Percentiles rank a stretch among this genome's conserved stretches.
phyloP scores from a whole-genome alignment of 2,888 invertebrate genomes.

The Scaptomyza reducta region DNA sequence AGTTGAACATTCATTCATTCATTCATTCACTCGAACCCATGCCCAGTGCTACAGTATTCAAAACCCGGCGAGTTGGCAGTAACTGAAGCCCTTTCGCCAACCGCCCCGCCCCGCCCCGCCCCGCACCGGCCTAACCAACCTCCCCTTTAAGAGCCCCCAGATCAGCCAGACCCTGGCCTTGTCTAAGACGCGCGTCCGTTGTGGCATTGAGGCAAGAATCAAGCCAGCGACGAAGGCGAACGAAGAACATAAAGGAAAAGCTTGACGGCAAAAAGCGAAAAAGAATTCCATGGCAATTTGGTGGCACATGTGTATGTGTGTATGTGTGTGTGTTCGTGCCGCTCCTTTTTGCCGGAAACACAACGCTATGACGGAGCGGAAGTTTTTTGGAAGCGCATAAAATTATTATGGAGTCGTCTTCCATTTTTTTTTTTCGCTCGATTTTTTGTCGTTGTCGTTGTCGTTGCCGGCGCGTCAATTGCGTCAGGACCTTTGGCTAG shows the following conservation, averaged over 20 bases:
- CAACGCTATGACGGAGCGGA: slow-evolving; percentile 66
- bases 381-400: slow-evolving; percentile 71
- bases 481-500: slow-evolving; percentile 66
- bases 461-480: slow-evolving; percentile 71
- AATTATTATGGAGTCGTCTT: slow-evolving; percentile 80
- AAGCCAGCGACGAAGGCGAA: slow-evolving; percentile 58
- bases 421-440: slow-evolving; percentile 42
- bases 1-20: slow-evolving; percentile 77
- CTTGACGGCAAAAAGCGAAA: slow-evolving; percentile 51
- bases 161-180: neutral
- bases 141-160: neutral
- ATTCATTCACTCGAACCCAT: slow-evolving; percentile 42
- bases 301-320: slow-evolving; percentile 38
- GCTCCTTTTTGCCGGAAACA: slow-evolving; percentile 59
- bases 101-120: neutral
- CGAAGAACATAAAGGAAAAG: slow-evolving; percentile 63
- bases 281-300: slow-evolving; percentile 72
- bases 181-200: slow-evolving; percentile 28
- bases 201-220: slow-evolving; percentile 61
- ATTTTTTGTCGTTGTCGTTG: slow-evolving; percentile 24
- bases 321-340: slow-evolving; percentile 47
- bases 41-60: slow-evolving; percentile 11
- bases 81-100: neutral
- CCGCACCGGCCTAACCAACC: too few relatives aligned
- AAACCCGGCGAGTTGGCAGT: slow-evolving; percentile 12